Conservation (phyloP, 2,113 vertebrate species). For the Dromiciops gliroides region DNA sequence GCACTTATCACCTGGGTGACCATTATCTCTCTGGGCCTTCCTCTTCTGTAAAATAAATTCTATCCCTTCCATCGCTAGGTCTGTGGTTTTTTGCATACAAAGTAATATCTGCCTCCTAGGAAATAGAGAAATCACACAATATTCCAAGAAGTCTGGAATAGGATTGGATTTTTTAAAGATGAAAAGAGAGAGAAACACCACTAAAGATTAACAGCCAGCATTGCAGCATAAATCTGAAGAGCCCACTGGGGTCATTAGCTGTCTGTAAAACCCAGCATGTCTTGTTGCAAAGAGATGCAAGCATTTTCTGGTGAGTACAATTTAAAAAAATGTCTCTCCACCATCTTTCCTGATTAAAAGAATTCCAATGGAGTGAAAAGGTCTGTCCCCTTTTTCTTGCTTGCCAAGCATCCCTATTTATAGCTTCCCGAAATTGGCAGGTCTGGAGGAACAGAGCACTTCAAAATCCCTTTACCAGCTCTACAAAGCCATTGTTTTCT, state of each 20-base stretch:
- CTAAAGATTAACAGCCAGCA: not conserved
- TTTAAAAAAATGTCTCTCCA: not conserved
- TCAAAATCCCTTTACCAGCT: conserved; percentile 18
- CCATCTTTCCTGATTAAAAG: not conserved
- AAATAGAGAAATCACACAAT: not conserved
- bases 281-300: not conserved
- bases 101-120: not conserved
- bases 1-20: not conserved
- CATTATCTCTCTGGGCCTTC: not conserved
- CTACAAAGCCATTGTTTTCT: not conserved
- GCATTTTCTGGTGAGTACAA: not conserved
- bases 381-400: not conserved
- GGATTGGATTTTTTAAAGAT: not conserved
- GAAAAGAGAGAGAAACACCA: not conserved
- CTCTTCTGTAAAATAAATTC: not conserved
- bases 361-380: conserved; percentile 10
- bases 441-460: conserved; percentile 42
- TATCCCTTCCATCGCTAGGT: not conserved
- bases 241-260: not conserved
- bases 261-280: not conserved
- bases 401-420: conserved; percentile 38
- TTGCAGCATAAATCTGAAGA: conserved; percentile 5
- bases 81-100: not conserved
- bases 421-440: not conserved
- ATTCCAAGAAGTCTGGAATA: not conserved